These are phyloP conservation scores for Dipodomys merriami DNA, from an alignment of 2,113 vertebrate species.

Conservation along the genomic window DNA sequence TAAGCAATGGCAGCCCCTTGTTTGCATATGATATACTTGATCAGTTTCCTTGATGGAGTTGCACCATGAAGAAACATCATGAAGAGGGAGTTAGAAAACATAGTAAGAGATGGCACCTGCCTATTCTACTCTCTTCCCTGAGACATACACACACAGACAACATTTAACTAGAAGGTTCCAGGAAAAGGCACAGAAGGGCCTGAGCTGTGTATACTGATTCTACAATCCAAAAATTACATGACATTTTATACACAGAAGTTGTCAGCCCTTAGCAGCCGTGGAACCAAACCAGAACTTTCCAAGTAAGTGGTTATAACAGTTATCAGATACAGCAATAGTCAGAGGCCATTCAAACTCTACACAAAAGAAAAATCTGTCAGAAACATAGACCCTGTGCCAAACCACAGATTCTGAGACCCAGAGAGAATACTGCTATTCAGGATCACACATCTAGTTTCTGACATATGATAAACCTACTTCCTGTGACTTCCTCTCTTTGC, in stretches of 20 bases:
- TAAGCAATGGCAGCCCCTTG: background rate
- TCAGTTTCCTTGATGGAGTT: background rate
- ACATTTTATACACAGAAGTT: background rate
- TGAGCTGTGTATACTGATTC: background rate
- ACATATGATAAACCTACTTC: background rate
- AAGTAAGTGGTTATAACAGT: background rate
- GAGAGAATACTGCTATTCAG: background rate
- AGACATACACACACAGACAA: background rate
- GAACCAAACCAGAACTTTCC: background rate
- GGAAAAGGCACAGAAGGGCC: background rate
- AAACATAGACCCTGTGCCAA: background rate
- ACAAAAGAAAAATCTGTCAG: background rate
- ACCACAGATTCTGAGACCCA: background rate
- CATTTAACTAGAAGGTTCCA: background rate
- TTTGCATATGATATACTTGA: background rate
- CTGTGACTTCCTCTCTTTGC: background rate
- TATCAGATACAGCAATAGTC: background rate
- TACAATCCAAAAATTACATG: background rate
- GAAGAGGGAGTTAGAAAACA: background rate
- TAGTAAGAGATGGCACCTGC: background rate
- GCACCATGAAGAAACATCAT: background rate
- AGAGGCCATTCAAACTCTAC: background rate
- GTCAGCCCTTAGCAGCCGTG: background rate
- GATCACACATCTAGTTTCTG: background rate
- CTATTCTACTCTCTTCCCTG: background rate